Conservation (phyloP, 2,888 invertebrate species). For the Orthonychiurus folsomi region DNA sequence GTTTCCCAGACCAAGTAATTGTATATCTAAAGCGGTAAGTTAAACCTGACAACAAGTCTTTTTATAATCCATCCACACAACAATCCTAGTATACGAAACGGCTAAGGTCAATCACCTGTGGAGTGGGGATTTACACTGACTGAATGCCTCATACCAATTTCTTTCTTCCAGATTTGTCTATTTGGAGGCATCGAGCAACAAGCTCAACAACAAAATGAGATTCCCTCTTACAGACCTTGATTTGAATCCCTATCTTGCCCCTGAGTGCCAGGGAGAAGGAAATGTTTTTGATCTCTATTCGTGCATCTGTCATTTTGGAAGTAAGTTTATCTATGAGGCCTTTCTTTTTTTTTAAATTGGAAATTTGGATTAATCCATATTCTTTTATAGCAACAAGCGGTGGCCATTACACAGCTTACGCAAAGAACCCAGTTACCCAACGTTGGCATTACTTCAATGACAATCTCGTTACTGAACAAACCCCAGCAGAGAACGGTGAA, state of each 20-base stretch:
- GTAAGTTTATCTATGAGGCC: conserved; percentile 47
- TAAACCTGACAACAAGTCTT: too few species aligned
- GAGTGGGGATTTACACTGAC: too few species aligned
- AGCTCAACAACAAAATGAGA: conserved; percentile 54
- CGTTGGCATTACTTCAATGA: conserved; percentile 57
- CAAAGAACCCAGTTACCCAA: conserved; percentile 51
- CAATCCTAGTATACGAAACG: too few species aligned
- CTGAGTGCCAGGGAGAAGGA: conserved; percentile 40
- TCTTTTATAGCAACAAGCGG: conserved; percentile 49
- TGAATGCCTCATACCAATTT: too few species aligned
- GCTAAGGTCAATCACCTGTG: too few species aligned
- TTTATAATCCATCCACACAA: too few species aligned
- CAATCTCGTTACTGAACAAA: conserved; percentile 49
- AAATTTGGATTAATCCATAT: too few species aligned
- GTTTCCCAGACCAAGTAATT: conserved; percentile 56
- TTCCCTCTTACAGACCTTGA: conserved; percentile 53
- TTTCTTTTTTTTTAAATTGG: conserved; percentile 4
- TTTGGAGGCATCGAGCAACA: conserved; percentile 54
- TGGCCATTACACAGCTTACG: conserved; percentile 56
- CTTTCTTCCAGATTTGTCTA: conserved; percentile 52
- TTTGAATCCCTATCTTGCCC: conserved; percentile 47
- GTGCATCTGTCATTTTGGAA: conserved; percentile 57
- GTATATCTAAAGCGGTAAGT: conserved; percentile 54
- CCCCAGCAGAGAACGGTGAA: conserved; percentile 52
- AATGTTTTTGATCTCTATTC: conserved; percentile 53